Base-by-base conservation (phyloP, 2,888 invertebrate genomes). In the Pollenia labialis region DNA sequence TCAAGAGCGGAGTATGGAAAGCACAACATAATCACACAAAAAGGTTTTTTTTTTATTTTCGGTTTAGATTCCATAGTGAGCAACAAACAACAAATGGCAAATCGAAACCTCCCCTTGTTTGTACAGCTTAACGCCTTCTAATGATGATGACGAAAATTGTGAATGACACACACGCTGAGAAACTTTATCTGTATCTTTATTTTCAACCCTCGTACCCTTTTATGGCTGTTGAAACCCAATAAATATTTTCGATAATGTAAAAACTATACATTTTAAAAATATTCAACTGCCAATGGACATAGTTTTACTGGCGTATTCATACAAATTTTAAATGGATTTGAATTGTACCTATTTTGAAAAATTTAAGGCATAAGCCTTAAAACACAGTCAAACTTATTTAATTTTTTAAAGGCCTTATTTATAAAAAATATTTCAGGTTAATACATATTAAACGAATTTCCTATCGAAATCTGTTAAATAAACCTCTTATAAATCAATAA, bases 91-190 rank as follows among this genome's bases (percentile, higher is more conserved):
- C 48, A 62, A 69, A 62, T 40, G 16, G 11, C 32, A 71, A 52
- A 62, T 48, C 54, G 58, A 71, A 77, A 71, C 83, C 71, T 69
- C 69, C 76, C 77, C 71, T 64, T 42, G n/a, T 72, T 77, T 77
- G 77, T 68, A 77, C 71, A 83, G 71, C 71, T 77, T 83, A 77
- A 83, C 83, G 83, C 83, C 83, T 77, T 77, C 83, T 77, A 83
- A 77, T 72, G 77, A 83, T 77, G 60, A 77, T 83, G 76, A 76
- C 18, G 76, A 76, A 76, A 71, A 83, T 62, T 48, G 52, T 68
- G 76, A 71, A 62, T 76, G 82, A 64, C 77, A 83, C 48, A 69
- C 62, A 50, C 69, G 66, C 50, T 44, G 8, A 66, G 66, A 58
- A 81, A 48, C 16, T 66, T 74, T 69, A 66, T 79, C 23, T 69